Evolutionary conservation across 2,888 invertebrate genomes (phyloP).

Genomic region (Latheticus oryzae): DNA sequence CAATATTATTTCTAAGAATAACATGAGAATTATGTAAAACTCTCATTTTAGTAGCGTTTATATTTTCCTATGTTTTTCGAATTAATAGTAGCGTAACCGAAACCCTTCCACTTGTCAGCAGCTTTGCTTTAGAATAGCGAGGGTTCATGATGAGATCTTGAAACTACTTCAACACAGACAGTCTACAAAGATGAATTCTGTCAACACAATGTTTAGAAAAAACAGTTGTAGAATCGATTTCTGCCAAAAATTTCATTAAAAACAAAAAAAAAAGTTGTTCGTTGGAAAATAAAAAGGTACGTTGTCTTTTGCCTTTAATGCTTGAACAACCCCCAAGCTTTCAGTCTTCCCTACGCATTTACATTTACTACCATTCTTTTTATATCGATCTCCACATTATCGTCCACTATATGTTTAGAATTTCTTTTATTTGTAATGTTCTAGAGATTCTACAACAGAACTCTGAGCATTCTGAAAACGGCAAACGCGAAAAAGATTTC

Average conservation of each 20-base stretch:
- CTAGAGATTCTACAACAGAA: neutral
- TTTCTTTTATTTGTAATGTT: constrained; percentile 29
- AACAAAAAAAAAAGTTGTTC: constrained; percentile 10
- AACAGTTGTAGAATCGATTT: constrained; percentile 6
- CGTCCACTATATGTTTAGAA: constrained; percentile 24
- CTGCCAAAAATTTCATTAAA: constrained; percentile 4
- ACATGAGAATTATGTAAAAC: no score
- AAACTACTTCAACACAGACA: constrained; percentile 27
- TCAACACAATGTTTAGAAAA: constrained; percentile 20
- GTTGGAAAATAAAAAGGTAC: constrained; percentile 7
- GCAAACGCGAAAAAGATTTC: constrained; percentile 12
- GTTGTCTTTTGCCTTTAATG: constrained; percentile 28
- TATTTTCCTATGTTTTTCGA: constrained; percentile 28
- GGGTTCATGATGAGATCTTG: constrained; percentile 36
- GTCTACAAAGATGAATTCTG: constrained; percentile 23
- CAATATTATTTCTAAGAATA: no score
- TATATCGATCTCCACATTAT: constrained; percentile 28
- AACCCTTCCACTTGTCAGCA: constrained; percentile 33
- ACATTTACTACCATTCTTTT: constrained; percentile 33
- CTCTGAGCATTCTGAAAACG: constrained; percentile 13
- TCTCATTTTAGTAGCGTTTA: no score
- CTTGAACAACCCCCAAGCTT: constrained; percentile 22
- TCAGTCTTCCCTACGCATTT: constrained; percentile 23
- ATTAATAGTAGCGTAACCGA: constrained; percentile 21
- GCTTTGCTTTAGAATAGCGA: constrained; percentile 19